Conservation (phyloP, 2,113 vertebrate genomes). For the Pardalotus punctatus region DNA sequence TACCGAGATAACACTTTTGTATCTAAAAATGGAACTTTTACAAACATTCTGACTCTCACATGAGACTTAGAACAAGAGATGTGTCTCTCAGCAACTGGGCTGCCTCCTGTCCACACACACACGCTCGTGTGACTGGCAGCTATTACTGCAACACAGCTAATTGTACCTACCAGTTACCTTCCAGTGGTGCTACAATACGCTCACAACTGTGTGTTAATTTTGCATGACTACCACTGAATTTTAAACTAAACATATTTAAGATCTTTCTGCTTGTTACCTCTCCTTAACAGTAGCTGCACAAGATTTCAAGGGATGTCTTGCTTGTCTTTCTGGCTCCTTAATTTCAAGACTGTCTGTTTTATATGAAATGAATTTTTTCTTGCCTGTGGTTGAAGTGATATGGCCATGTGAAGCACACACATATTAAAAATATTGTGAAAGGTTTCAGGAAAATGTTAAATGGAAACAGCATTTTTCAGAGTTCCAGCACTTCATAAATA, state of each 20-base stretch:
- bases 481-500: not conserved
- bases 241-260: not conserved
- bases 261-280: not conserved
- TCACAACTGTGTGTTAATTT: not conserved
- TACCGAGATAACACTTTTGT: not conserved
- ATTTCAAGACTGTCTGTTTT: not conserved
- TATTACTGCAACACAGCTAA: not conserved
- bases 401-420: not conserved
- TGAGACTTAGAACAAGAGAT: not conserved
- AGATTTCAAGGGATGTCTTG: not conserved
- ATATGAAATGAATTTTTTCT: not conserved
- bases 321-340: not conserved
- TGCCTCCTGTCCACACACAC: not conserved
- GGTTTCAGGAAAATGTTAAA: not conserved
- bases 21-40: not conserved
- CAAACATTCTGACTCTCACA: not conserved
- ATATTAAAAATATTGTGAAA: not conserved
- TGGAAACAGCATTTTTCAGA: not conserved
- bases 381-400: not conserved
- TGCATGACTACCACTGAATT: not conserved
- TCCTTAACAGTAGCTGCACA: not conserved
- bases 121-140: not conserved
- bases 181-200: not conserved
- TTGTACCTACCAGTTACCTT: not conserved
- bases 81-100: not conserved